A percentile compares a stretch with the other conserved stretches of the same genome.
phyloP scores from a whole-genome alignment of 2,113 vertebrate species.

The Nicator chloris region DNA sequence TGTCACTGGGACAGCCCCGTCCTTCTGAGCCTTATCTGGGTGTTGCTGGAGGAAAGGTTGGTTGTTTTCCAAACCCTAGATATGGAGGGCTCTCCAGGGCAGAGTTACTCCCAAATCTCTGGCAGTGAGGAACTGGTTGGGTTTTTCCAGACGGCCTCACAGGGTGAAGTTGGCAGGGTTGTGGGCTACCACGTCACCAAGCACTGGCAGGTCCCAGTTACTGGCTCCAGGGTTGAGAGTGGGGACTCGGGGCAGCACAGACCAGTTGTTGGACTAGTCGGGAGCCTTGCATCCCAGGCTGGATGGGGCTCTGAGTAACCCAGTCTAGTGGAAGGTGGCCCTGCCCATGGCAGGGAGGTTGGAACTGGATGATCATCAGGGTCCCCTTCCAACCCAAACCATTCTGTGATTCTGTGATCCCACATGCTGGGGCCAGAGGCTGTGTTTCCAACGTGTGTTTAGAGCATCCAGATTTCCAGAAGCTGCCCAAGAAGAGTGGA shows the following conservation, averaged over 20 bases:
- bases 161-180: not conserved
- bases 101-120: not conserved
- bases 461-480: not conserved
- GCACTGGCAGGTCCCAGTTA: not conserved
- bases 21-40: not conserved
- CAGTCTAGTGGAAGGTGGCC: not conserved
- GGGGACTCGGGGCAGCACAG: too few relatives aligned
- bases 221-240: not conserved
- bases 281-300: not conserved
- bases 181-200: accelerated
- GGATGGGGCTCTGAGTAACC: not conserved
- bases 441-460: not conserved
- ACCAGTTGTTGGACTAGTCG: not conserved
- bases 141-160: not conserved
- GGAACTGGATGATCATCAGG: not conserved
- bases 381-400: not conserved
- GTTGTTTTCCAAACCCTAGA: not conserved
- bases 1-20: not conserved
- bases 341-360: not conserved
- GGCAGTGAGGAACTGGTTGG: not conserved
- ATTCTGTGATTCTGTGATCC: not conserved
- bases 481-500: not conserved
- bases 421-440: not conserved
- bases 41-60: not conserved
- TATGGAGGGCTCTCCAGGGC: not conserved